Evolutionary conservation across 2,113 vertebrate genomes (phyloP).

Genomic region (Myrmecophaga tridactyla): DNA sequence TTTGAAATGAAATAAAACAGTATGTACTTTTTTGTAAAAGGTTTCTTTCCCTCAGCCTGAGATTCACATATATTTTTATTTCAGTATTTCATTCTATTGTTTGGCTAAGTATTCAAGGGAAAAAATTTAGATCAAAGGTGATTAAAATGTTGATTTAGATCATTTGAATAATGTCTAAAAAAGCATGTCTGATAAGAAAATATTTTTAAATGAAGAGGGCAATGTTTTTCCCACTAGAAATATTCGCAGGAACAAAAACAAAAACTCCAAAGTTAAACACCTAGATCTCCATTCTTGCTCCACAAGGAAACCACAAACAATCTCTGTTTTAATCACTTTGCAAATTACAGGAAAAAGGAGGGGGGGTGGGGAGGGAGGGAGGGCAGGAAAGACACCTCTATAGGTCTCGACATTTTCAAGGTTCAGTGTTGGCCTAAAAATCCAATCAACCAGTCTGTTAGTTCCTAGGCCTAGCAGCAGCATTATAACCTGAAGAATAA

Average conservation of each 20-base stretch:
- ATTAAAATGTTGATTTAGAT: background rate
- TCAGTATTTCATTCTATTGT: background rate
- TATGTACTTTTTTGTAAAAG: background rate
- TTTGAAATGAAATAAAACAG: background rate
- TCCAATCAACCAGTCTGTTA: background rate
- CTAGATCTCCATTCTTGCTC: background rate
- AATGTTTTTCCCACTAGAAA: background rate
- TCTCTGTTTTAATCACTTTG: background rate
- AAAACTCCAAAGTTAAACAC: background rate
- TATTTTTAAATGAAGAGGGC: background rate
- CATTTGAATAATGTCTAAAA: background rate
- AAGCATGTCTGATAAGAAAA: background rate
- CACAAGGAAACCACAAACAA: background rate
- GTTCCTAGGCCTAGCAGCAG: background rate
- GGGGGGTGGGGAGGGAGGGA: background rate
- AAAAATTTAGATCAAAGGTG: background rate
- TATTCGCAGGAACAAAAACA: background rate
- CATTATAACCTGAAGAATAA: constrained; percentile 49
- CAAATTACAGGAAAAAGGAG: background rate
- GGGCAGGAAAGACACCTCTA: background rate
- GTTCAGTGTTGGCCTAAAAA: background rate
- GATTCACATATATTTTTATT: background rate
- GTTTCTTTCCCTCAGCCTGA: background rate
- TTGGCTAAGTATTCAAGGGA: background rate
- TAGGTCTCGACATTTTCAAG: constrained; percentile 21